Evolutionary conservation across 2,113 vertebrate genomes (phyloP).

Genomic region (Mormyrus lacerda): DNA sequence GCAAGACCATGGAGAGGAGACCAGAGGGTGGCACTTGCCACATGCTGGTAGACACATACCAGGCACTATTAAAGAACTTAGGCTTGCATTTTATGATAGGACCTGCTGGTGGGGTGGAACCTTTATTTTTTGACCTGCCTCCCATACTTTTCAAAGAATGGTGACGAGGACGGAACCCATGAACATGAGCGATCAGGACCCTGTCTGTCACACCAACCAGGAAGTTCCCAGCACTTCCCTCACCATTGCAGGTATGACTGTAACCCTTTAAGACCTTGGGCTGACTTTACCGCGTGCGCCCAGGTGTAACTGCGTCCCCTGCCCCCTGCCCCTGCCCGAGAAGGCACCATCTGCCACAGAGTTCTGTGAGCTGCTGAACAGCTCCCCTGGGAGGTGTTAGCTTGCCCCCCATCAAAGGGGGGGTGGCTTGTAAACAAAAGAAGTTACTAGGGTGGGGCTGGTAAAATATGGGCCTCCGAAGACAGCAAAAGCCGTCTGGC

Average conservation of each 20-base stretch:
- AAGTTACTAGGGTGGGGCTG: slow-evolving; percentile 56
- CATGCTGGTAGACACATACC: slow-evolving; percentile 17
- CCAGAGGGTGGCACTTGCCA: slow-evolving; percentile 48
- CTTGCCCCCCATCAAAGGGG: slow-evolving; percentile 71
- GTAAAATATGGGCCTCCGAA: slow-evolving; percentile 58
- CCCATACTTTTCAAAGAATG: background rate
- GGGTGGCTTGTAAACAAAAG: slow-evolving; percentile 71
- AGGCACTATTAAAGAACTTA: background rate
- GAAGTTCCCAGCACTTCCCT: background rate
- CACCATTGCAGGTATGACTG: background rate
- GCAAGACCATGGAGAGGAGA: slow-evolving; percentile 33
- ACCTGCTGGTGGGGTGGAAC: background rate
- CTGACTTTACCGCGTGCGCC: slow-evolving; percentile 61
- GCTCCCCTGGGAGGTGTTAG: slow-evolving; percentile 72
- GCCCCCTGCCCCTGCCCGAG: slow-evolving; percentile 68
- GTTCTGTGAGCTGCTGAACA: slow-evolving; percentile 49
- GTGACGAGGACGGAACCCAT: background rate
- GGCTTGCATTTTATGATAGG: slow-evolving; percentile 27
- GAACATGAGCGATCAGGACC: background rate
- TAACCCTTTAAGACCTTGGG: slow-evolving; percentile 53
- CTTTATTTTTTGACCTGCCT: background rate
- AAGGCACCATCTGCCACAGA: slow-evolving; percentile 65
- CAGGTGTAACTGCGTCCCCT: slow-evolving; percentile 59
- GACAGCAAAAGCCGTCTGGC: slow-evolving; percentile 61
- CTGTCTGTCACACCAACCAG: background rate